A percentile compares a stretch with the other conserved stretches of the same genome.
phyloP scores from a whole-genome alignment of 2,888 invertebrate genomes.

The Plemyria rubiginata region DNA sequence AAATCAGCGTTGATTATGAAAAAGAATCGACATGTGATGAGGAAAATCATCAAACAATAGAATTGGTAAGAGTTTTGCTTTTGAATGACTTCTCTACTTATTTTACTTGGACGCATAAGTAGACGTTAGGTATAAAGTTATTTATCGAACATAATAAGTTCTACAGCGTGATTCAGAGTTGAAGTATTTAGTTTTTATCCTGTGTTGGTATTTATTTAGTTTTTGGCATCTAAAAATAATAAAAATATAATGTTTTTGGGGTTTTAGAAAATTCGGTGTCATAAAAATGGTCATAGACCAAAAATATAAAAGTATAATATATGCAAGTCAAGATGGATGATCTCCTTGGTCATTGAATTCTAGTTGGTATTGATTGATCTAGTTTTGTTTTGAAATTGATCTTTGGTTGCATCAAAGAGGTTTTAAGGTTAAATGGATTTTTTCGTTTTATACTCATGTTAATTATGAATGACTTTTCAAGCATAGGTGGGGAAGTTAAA shows the following conservation, averaged over 20 bases:
- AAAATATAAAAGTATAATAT: not conserved
- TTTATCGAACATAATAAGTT: too few species aligned
- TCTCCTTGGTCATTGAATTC: not conserved
- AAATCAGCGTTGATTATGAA: slow-evolving; percentile 49
- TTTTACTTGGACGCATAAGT: too few species aligned
- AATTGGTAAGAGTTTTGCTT: slow-evolving; percentile 59
- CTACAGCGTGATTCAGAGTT: not conserved
- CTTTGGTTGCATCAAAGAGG: not conserved
- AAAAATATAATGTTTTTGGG: too few species aligned
- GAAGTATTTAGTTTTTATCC: not conserved
- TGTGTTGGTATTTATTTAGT: too few species aligned
- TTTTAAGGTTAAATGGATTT: not conserved
- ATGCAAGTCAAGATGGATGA: not conserved
- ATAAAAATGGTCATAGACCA: not conserved
- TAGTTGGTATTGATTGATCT: slow-evolving; percentile 16
- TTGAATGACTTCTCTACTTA: not conserved
- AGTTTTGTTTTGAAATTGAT: not conserved
- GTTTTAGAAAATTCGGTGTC: not conserved
- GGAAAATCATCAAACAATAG: slow-evolving; percentile 57
- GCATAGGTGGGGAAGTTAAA: too few species aligned
- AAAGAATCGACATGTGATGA: slow-evolving; percentile 40
- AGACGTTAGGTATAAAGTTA: too few species aligned
- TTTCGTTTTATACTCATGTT: too few species aligned
- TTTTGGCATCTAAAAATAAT: too few species aligned
- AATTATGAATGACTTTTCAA: too few species aligned